Evolutionary conservation across 2,888 invertebrate genomes (phyloP).

Genomic region (Silvanus unidentatus): DNA sequence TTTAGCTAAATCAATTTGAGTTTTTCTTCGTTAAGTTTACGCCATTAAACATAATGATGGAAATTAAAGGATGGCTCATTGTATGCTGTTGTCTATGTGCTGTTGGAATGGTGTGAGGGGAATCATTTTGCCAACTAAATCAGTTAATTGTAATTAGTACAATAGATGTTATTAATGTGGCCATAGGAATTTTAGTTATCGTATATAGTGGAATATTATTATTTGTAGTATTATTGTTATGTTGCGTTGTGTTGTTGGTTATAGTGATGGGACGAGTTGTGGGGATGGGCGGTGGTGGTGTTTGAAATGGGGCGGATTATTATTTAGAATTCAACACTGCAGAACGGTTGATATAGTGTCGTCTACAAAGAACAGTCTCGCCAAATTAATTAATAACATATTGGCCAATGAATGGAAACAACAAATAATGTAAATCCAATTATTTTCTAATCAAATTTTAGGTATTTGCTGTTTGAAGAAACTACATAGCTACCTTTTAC

Average conservation of each 20-base stretch:
- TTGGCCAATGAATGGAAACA: slow-evolving; percentile 27
- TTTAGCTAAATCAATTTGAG: slow-evolving; percentile 45
- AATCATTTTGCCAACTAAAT: slow-evolving; percentile 35
- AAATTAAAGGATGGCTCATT: slow-evolving; percentile 43
- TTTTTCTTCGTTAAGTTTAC: slow-evolving; percentile 42
- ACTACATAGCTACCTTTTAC: no score
- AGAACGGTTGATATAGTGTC: slow-evolving; percentile 33
- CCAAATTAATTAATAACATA: slow-evolving; percentile 36
- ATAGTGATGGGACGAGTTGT: no score
- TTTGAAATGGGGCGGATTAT: slow-evolving; percentile 30
- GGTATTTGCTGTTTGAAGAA: no score
- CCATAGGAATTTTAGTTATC: slow-evolving; percentile 38
- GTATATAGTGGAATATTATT: slow-evolving; percentile 1
- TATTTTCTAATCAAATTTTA: no score
- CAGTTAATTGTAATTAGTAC: slow-evolving; percentile 45
- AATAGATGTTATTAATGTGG: slow-evolving; percentile 43
- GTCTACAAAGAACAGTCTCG: slow-evolving; percentile 27
- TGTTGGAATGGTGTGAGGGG: no score
- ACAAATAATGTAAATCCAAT: neutral
- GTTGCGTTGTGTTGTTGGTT: neutral
- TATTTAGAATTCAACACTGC: slow-evolving; percentile 34
- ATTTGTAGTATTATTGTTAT: slow-evolving; percentile 1
- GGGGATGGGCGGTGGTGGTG: neutral
- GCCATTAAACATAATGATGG: slow-evolving; percentile 44
- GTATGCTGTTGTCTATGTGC: slow-evolving; percentile 32